Base-by-base conservation (phyloP, 2,797 vertebrate species). In the Micromesistius poutassou region DNA sequence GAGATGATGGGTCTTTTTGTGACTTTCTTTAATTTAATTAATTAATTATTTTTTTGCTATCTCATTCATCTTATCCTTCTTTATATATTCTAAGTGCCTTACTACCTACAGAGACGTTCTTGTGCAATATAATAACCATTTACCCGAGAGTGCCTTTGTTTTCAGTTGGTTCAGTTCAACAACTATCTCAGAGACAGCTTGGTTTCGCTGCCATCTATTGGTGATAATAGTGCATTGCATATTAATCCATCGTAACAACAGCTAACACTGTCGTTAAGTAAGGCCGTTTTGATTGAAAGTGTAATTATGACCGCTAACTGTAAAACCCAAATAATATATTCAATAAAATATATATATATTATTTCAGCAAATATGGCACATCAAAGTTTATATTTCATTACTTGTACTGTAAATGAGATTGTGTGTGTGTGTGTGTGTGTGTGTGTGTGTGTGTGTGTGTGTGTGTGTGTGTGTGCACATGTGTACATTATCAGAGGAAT, bases 1-100 rank as follows among this genome's bases (percentile, higher is more conserved):
- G 75, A 81, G 68, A 87, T 93, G 91, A 88, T 88, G 90, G 13
- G 93, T 82, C 85, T 25, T 91, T 90, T 40, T 77, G 14, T 50
- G 35, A 6, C 16, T 30, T 81, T 55, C n/a, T 73, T 73, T 50
- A 71, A 14, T 38, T 28, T 30, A 62, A 13, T 1, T n/a, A n/a
- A n/a, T n/a, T n/a, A n/a, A n/a, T n/a, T 80, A 36, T 70, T 38
- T 76, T 76, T 16, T 30, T 83, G 16, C 25, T 28, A 22, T 66
- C 8, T n/a, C 22, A 5, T 66, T 28, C 62, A 22, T 66, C 25
- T 30, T 71, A 30, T 31, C 28, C 30, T 31, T 31, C 68, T 71
- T 14, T 22, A 30, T 70, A 5, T 55, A 22, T 55, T 22, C 22
- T 25, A 9, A 25, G n/a, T n/a, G n/a, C 55, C 55, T 62, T 62